phyloP scores from a whole-genome alignment of 2,888 invertebrate genomes.

The Azorinus chamasolen region DNA sequence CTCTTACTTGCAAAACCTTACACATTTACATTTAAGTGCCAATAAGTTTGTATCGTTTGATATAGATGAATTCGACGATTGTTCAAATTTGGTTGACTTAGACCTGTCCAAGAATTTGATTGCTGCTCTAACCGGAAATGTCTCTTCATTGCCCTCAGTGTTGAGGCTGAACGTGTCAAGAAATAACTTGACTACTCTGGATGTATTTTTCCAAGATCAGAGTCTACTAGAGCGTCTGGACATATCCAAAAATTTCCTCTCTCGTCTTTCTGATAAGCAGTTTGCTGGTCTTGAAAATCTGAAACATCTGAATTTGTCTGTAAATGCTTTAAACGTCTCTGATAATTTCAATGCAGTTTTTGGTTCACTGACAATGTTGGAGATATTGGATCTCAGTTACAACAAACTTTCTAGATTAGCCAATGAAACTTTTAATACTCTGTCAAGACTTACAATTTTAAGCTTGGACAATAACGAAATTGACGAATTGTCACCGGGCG shows the following conservation, averaged over 20 bases:
- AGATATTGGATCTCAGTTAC: slow-evolving; percentile 20
- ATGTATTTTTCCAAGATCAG: slow-evolving; percentile 3
- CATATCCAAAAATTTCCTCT: slow-evolving; percentile 15
- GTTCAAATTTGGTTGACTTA: slow-evolving; percentile 18
- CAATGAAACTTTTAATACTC: slow-evolving; percentile 25
- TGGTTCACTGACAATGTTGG: not conserved
- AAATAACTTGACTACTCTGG: slow-evolving; percentile 23
- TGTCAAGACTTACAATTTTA: slow-evolving; percentile 20
- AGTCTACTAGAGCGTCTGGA: slow-evolving; percentile 11
- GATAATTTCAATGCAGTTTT: slow-evolving; percentile 23
- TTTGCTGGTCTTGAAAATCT: slow-evolving; percentile 5
- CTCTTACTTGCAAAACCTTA: slow-evolving; percentile 42
- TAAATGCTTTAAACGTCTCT: slow-evolving; percentile 24
- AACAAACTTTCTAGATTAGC: slow-evolving; percentile 27
- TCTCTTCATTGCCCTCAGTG: slow-evolving; percentile 15
- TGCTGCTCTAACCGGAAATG: slow-evolving; percentile 19
- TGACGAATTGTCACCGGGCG: not conserved
- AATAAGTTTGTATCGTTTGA: slow-evolving; percentile 40
- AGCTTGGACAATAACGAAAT: slow-evolving; percentile 32
- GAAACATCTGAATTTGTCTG: slow-evolving; percentile 17
- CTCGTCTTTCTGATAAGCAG: not conserved
- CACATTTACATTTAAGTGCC: slow-evolving; percentile 27
- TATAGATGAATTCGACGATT: slow-evolving; percentile 37
- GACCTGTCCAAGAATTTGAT: slow-evolving; percentile 46
- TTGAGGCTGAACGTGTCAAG: slow-evolving; percentile 23